Percentiles rank a stretch among this genome's conserved stretches.
Conservation (phyloP, 2,888 invertebrate genomes). For the Archips crataeganus region DNA sequence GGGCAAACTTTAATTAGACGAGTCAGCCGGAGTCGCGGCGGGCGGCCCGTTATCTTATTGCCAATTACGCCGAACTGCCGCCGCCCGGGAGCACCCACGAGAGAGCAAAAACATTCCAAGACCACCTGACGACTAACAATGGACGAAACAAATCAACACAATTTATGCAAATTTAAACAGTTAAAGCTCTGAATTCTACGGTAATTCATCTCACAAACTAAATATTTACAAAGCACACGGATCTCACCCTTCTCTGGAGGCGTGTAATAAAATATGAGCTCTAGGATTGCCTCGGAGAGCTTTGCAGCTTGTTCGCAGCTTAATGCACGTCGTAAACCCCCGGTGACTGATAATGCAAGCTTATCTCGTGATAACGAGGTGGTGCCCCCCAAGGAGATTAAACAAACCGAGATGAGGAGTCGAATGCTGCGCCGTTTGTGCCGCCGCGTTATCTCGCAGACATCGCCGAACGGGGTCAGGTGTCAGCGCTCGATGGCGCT, state of each 20-base stretch:
- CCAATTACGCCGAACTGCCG: not conserved
- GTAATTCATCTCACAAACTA: conserved; percentile 5
- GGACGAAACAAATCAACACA: not conserved
- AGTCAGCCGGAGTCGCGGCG: not conserved
- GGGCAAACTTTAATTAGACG: conserved; percentile 6
- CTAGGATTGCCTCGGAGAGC: conserved; percentile 12
- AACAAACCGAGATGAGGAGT: conserved; percentile 3
- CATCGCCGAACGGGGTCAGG: not conserved
- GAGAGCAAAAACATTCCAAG: not conserved
- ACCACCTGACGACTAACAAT: not conserved
- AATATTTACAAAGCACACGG: conserved; percentile 16
- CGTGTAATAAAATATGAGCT: conserved; percentile 18
- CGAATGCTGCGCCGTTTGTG: not conserved
- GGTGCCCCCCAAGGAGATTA: conserved; percentile 13
- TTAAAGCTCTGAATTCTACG: not conserved
- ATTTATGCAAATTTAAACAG: not conserved
- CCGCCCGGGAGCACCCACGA: not conserved
- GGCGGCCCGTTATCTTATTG: not conserved
- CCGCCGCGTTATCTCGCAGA: not conserved
- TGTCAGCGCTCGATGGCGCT: not conserved
- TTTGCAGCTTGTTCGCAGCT: conserved; percentile 1
- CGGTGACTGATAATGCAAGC: conserved; percentile 12
- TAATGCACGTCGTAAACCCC: conserved; percentile 1
- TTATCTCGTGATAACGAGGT: conserved; percentile 17
- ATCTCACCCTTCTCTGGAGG: conserved; percentile 12